Percentiles rank a stretch among this genome's conserved stretches.
These are phyloP conservation scores for Sphinx pinastri DNA, from an alignment of 2,888 invertebrate species.

Conservation along the genomic window DNA sequence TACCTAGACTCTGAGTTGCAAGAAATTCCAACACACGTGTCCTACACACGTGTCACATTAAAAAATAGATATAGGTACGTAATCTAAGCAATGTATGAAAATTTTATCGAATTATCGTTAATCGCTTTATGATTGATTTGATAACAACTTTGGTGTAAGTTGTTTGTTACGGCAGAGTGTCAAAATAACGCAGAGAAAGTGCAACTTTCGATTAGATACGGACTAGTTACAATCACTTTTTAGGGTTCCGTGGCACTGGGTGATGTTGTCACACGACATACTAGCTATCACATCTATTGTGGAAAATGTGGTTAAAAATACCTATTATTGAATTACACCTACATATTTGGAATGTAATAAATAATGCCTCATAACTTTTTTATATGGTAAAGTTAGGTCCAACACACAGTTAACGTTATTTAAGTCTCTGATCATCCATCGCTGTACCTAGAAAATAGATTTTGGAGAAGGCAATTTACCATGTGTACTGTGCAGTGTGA, in stretches of 20 bases:
- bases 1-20: not conserved
- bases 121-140: not conserved
- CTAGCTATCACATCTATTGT: not conserved
- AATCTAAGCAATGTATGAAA: not conserved
- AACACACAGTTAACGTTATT: no score
- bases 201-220: constrained; percentile 69
- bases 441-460: no score
- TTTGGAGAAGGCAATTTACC: no score
- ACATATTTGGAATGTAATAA: not conserved
- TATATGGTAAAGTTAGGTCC: not conserved
- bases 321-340: not conserved
- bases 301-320: not conserved
- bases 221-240: constrained; percentile 65
- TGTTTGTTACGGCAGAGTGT: constrained; percentile 5
- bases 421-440: no score
- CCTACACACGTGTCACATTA: not conserved
- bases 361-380: not conserved
- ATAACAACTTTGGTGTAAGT: not conserved
- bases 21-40: not conserved
- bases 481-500: no score
- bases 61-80: no score
- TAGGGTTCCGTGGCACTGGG: constrained; percentile 16
- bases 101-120: not conserved
- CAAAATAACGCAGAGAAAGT: constrained; percentile 67
- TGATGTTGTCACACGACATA: not conserved